These are phyloP conservation scores for Rhopilema esculentum DNA, from an alignment of 30 jellyfish, hydroid and myxozoan species.

Conservation along the genomic window DNA sequence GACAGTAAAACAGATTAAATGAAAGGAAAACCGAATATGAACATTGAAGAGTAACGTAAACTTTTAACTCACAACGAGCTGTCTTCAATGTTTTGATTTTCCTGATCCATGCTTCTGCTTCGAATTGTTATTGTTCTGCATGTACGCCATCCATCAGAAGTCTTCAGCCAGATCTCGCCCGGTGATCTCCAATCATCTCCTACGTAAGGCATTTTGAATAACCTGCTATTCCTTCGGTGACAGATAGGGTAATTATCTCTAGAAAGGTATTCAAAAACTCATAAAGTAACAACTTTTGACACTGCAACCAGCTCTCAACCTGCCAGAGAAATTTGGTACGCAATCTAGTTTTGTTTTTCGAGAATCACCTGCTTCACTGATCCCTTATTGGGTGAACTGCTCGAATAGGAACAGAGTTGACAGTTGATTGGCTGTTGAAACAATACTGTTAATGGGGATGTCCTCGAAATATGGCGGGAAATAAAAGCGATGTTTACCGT, in stretches of 20 bases:
- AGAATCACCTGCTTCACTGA: constrained; percentile 38
- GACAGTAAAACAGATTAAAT: too few relatives aligned
- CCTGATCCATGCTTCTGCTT: constrained; percentile 27
- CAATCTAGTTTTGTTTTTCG: not conserved
- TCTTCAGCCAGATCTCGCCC: constrained; percentile 79
- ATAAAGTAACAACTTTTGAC: constrained; percentile 39
- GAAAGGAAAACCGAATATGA: too few relatives aligned
- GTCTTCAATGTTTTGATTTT: not conserved
- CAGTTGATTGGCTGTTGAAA: constrained; percentile 40
- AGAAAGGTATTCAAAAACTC: not conserved
- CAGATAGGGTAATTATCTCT: not conserved
- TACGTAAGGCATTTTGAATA: constrained; percentile 40
- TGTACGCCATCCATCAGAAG: constrained; percentile 88
- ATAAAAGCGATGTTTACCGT: not conserved
- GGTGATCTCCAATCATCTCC: constrained; percentile 50
- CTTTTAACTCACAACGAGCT: constrained; percentile 1
- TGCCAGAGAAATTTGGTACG: constrained; percentile 38
- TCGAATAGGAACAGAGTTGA: not conserved
- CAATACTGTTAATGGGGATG: constrained; percentile 8
- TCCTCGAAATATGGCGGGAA: constrained; percentile 3
- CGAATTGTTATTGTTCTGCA: constrained; percentile 52
- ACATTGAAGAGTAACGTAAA: too few relatives aligned
- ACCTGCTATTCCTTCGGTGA: not conserved
- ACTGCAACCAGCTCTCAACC: constrained; percentile 32
- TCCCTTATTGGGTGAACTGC: constrained; percentile 23